These are phyloP conservation scores for Orthonevra nobilis DNA, from an alignment of 2,888 invertebrate genomes.

Conservation along the genomic window DNA sequence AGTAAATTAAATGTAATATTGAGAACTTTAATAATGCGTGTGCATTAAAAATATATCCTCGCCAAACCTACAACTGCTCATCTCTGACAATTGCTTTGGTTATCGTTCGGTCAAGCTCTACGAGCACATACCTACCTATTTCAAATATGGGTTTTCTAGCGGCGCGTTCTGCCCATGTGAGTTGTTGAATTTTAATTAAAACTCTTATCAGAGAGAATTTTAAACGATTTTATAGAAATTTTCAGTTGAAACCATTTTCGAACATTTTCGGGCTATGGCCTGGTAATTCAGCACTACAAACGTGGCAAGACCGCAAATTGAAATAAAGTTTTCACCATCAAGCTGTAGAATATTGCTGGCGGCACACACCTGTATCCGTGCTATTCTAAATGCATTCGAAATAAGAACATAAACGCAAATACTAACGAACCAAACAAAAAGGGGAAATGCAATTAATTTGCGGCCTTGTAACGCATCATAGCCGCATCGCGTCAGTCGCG, in stretches of 20 bases:
- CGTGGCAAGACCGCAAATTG: slow-evolving; percentile 46
- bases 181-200: slow-evolving; percentile 65
- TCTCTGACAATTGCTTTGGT: no score
- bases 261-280: slow-evolving; percentile 36
- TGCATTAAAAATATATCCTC: no score
- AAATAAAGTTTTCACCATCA: slow-evolving; percentile 45
- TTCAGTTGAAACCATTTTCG: slow-evolving; percentile 12
- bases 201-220: slow-evolving; percentile 62
- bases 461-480: slow-evolving; percentile 46
- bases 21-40: no score
- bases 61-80: no score
- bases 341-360: no score
- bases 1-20: no score
- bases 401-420: slow-evolving; percentile 6
- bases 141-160: neutral
- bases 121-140: no score
- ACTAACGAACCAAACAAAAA: slow-evolving; percentile 35
- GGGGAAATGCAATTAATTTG: slow-evolving; percentile 65
- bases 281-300: slow-evolving; percentile 6
- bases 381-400: slow-evolving; percentile 39
- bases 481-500: neutral
- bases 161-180: neutral
- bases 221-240: slow-evolving; percentile 54
- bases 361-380: slow-evolving; percentile 22
- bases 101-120: no score